These are phyloP conservation scores for Orthosia gracilis DNA, from an alignment of 2,888 invertebrate species.

Conservation along the genomic window DNA sequence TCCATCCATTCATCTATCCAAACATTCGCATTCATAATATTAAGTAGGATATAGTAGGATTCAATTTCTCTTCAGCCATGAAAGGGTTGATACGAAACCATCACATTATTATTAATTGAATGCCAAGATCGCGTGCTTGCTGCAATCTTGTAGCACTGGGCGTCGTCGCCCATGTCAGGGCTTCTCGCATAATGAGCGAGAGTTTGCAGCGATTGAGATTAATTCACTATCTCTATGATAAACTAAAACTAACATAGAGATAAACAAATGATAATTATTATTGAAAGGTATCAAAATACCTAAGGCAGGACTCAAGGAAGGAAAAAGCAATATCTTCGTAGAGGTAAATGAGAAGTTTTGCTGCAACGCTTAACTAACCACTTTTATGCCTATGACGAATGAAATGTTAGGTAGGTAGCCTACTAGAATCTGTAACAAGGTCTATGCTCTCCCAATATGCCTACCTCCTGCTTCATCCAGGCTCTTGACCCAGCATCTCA, in stretches of 20 bases:
- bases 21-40: too few species aligned
- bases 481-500: too few species aligned
- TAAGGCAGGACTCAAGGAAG: background rate
- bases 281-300: slow-evolving; percentile 8
- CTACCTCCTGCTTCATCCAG: too few species aligned
- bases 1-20: too few species aligned
- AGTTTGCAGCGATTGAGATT: slow-evolving; percentile 8
- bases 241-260: background rate
- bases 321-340: too few species aligned
- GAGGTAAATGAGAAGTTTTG: background rate
- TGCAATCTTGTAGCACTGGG: slow-evolving; percentile 43
- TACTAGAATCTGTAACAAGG: too few species aligned
- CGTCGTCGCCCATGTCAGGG: slow-evolving; percentile 51
- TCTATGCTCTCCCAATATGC: too few species aligned
- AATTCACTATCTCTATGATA: slow-evolving; percentile 16
- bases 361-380: background rate
- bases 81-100: slow-evolving; percentile 33
- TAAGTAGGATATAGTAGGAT: too few species aligned
- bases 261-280: too few species aligned
- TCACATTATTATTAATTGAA: slow-evolving; percentile 44
- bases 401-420: background rate
- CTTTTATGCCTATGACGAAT: background rate
- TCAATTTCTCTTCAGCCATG: background rate
- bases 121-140: slow-evolving; percentile 42
- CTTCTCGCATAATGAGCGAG: slow-evolving; percentile 17